Conservation (phyloP, 2,797 vertebrate genomes). For the Dallia pectoralis region DNA sequence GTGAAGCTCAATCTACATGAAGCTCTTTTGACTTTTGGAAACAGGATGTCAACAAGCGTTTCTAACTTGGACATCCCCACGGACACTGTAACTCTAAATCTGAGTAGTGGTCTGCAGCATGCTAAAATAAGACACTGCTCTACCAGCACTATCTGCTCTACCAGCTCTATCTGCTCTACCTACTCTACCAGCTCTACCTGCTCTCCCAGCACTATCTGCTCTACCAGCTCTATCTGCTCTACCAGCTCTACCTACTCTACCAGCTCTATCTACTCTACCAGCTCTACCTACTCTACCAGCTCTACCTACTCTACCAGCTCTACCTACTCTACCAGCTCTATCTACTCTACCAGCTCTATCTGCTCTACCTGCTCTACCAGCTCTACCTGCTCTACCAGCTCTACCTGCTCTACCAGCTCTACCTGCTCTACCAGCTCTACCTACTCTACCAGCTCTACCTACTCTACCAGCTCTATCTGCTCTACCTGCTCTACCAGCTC, state of each 20-base stretch:
- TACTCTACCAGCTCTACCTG: neutral
- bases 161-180: neutral
- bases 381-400: too few species aligned
- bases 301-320: neutral
- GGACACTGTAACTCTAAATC: neutral
- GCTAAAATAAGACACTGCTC: neutral
- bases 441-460: neutral
- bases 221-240: neutral
- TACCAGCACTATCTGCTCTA: neutral
- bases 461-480: neutral
- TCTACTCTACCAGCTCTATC: neutral
- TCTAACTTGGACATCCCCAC: slow-evolving; percentile 28
- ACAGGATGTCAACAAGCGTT: slow-evolving; percentile 31
- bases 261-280: neutral
- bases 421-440: neutral
- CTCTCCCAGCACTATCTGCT: neutral
- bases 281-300: neutral
- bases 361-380: too few species aligned
- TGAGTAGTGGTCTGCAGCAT: neutral
- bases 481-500: neutral
- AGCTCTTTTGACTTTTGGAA: slow-evolving; percentile 2
- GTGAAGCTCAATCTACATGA: neutral
- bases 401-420: neutral
- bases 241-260: neutral
- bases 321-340: neutral